Evolutionary conservation across 2,797 vertebrate genomes (phyloP).

Genomic region (Momotus momota): DNA sequence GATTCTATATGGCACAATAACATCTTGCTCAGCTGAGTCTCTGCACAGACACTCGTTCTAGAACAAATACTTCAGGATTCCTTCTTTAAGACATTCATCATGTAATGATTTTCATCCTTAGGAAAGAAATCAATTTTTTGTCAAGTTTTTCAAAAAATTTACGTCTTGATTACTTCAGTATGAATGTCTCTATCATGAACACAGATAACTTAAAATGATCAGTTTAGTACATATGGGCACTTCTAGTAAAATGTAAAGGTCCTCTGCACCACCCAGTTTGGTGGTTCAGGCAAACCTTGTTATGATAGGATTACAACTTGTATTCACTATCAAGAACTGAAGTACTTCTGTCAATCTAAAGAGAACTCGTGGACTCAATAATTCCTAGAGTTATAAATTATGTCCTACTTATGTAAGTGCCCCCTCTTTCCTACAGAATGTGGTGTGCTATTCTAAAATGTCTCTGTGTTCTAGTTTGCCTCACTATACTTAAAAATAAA

Average conservation of each 20-base stretch:
- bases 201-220: neutral
- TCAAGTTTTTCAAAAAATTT: constrained; percentile 43
- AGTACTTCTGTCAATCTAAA: neutral
- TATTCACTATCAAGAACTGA: neutral
- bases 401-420: neutral
- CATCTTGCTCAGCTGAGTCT: neutral
- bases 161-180: neutral
- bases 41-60: neutral
- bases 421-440: neutral
- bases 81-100: neutral
- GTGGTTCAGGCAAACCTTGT: neutral
- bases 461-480: neutral
- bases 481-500: neutral
- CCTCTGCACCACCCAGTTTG: neutral
- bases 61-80: neutral
- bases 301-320: neutral
- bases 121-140: neutral
- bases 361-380: neutral
- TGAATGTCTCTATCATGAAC: neutral
- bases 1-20: accelerated
- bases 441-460: neutral
- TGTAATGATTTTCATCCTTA: neutral
- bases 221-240: neutral
- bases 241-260: neutral
- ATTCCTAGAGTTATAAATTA: neutral